Base-by-base conservation (phyloP, 2,797 vertebrate species). In the Coracias cyanogaster region DNA sequence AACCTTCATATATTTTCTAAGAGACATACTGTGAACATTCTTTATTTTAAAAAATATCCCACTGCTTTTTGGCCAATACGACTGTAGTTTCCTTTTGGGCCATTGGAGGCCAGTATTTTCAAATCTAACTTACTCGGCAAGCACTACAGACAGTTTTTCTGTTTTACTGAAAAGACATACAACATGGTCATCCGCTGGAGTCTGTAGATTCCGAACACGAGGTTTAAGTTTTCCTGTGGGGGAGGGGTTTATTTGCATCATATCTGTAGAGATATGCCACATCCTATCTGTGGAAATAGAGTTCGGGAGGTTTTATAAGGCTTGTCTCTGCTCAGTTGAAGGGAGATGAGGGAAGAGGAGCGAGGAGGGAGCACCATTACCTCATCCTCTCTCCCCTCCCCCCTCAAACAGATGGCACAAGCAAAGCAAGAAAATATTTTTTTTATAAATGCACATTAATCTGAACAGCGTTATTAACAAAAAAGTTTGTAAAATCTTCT, bases 71-170 rank as follows among this genome's bases (percentile, higher is more conserved):
- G 43, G 52, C 46, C 5, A 45, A 5, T 9, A 7, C 2, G 19
- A 26, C 26, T 7, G 25, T 24, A 51, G 46, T 57, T 88, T 60
- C 54, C 61, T 6, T 55, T 28, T 11, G 0, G 12, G 86, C 48
- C 90, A 43, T 11, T 3, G 24, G 80, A 84, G 71, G 70, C 12
- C 67, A 70, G 18, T 18, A 29, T 74, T 49, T 49, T 22, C 74
- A 25, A 70, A 73, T 0, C 2, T 1, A 70, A 79, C n/a, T 49
- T 35, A 8, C 28, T 21, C 13, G 0, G 26, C 25, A 12, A 48
- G 37, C 37, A 4, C 20, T 18, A 18, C 28, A 7, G n/a, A 8
- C 5, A 41, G 35, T 7, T 65, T 2, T 33, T 26, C 17, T 8
- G 41, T 26, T 7, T 3, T 12, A 9, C 43, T 10, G n/a, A 29